Base-by-base conservation (phyloP, 2,797 vertebrate genomes). In the Cetoscarus ocellatus region DNA sequence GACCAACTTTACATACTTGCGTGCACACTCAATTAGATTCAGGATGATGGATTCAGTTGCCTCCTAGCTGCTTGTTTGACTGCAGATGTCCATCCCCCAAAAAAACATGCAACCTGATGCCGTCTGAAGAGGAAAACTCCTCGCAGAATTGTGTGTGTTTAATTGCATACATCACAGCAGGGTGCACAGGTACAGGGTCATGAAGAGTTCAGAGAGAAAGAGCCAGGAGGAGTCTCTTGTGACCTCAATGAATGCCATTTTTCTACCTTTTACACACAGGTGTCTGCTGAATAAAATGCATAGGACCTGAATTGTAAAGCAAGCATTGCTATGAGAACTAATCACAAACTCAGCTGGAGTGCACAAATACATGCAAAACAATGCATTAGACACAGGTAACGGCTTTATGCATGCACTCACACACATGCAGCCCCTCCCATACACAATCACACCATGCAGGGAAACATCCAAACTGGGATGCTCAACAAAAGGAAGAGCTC, bases 401-500 rank as follows among this genome's bases (percentile, higher is more conserved):
- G 27, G n/a, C 5, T 7, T 2, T n/a, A 61, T 39, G 19, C 48
- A 61, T 61, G 48, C 49, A 63, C 27, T 5, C 51, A 8, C 17
- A 36, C 51, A 14, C 3, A 50, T 47, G 48, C 66, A 67, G 39
- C 56, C 64, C 35, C 56, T 63, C 19, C 50, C 17, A 18, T 69
- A 51, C 56, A 58, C 66, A 55, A 38, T 63, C 66, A 75, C 74
- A 80, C 61, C 63, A 79, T 39, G 66, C 60, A 40, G 38, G 48
- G 58, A 83, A 78, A 87, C 74, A 87, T 78, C 71, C 79, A 80
- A 83, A 88, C 75, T 67, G 78, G 81, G 78, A 88, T 85, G 7
- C 77, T 81, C 77, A 85, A 88, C 84, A 91, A 89, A 91, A 77
- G 47, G 77, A 83, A 75, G 61, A 67, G 73, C 81, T 82, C 15